phyloP scores from a whole-genome alignment of 2,113 vertebrate species.

The Mobula birostris region DNA sequence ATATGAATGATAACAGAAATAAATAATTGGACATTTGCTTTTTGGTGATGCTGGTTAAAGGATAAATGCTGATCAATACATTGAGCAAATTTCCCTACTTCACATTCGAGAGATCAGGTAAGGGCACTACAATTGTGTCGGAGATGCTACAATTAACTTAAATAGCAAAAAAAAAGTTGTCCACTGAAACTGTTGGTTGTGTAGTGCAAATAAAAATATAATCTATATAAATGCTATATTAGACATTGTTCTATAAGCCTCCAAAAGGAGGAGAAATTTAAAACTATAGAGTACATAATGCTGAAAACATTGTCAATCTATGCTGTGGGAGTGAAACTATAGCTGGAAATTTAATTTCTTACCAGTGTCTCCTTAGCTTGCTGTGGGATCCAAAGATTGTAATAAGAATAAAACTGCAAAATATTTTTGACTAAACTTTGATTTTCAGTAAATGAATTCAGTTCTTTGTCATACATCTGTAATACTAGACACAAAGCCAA shows the following conservation, averaged over 20 bases:
- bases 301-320: not conserved
- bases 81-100: not conserved
- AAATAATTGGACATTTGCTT: not conserved
- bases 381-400: constrained; percentile 76
- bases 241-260: not conserved
- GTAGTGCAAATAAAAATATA: not conserved
- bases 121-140: too few species aligned
- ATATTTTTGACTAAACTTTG: constrained; percentile 51
- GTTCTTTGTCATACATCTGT: constrained; percentile 74
- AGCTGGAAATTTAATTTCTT: constrained; percentile 43
- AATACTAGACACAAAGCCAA: constrained; percentile 79
- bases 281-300: not conserved
- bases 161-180: not conserved
- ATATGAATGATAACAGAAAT: not conserved
- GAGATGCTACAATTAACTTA: too few species aligned
- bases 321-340: not conserved
- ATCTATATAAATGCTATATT: not conserved
- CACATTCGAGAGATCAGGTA: too few species aligned
- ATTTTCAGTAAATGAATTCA: constrained; percentile 46
- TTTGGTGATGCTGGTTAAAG: not conserved
- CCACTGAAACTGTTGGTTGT: not conserved
- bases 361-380: constrained; percentile 63
- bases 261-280: not conserved
- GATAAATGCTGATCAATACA: not conserved
- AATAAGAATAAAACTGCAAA: constrained; percentile 65